Evolutionary conservation across 2,888 invertebrate species (phyloP).

Genomic region (Xylota segnis): DNA sequence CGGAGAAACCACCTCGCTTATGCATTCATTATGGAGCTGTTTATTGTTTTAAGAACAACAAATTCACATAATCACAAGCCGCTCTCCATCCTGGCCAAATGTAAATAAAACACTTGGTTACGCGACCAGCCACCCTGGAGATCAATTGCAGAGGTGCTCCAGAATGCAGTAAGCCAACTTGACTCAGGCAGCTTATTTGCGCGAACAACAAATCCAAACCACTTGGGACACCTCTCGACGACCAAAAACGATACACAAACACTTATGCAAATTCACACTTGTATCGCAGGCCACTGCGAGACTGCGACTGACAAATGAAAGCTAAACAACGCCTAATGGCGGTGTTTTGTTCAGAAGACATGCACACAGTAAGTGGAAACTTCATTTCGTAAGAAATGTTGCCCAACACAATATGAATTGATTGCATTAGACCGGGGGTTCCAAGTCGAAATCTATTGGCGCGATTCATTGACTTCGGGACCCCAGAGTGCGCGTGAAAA

Average conservation of each 20-base stretch:
- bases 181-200: slow-evolving; percentile 20
- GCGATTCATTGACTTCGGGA: slow-evolving; percentile 61
- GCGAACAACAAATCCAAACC: slow-evolving; percentile 42
- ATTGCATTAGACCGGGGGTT: slow-evolving; percentile 63
- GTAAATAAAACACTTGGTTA: slow-evolving; percentile 52
- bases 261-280: slow-evolving; percentile 43
- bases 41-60: slow-evolving; percentile 18
- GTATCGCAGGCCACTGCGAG: background rate
- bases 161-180: slow-evolving; percentile 43
- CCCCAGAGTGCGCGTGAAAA: slow-evolving; percentile 72
- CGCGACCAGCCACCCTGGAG: slow-evolving; percentile 13
- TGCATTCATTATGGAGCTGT: background rate
- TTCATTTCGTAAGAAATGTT: slow-evolving; percentile 50
- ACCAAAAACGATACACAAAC: slow-evolving; percentile 13
- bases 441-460: slow-evolving; percentile 56
- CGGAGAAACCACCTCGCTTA: background rate
- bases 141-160: slow-evolving; percentile 40
- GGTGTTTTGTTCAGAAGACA: slow-evolving; percentile 55
- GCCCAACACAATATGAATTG: slow-evolving; percentile 71
- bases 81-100: slow-evolving; percentile 9
- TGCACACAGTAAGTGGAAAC: slow-evolving; percentile 48
- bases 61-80: background rate
- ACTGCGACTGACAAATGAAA: slow-evolving; percentile 68
- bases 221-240: slow-evolving; percentile 8
- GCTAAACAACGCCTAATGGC: slow-evolving; percentile 64